Base-by-base conservation (phyloP, 2,797 vertebrate species). In the Pithecia hirsuta region DNA sequence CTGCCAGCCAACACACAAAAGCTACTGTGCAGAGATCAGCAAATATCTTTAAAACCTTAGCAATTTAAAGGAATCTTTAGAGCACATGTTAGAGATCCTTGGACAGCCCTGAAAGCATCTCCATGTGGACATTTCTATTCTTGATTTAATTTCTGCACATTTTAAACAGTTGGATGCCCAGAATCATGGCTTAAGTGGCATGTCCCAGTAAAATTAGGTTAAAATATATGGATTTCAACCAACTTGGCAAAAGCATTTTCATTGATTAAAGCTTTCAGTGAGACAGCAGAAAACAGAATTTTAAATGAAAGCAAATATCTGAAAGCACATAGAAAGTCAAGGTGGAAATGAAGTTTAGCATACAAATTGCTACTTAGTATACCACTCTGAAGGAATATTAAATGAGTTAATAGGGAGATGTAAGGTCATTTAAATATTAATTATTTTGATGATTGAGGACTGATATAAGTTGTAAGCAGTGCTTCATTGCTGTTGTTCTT, bases 11-110 rank as follows among this genome's bases (percentile, higher is more conserved):
- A 93, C 70, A 97, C 44, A 57, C 74, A 95, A 96, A 98, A 96
- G 74, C 88, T 95, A 74, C 75, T 98, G 78, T 97, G 92, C 93
- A 89, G 67, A 94, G 72, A 94, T 97, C 78, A 97, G 90, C 78
- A 97, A 96, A 97, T 95, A 76, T 59, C 61, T 92, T 79, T 80
- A 46, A 89, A 96, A 97, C 57, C 64, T 89, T 44, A 59, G 84
- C 30, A 50, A 72, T 91, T 76, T 91, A 76, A 61, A 91, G 46
- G 61, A 64, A 41, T 2, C 46, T 91, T 96, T 55, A 50, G 39
- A 95, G 30, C 15, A 89, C 79, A 26, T 91, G 64, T 72, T 83
- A 90, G 4, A 83, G 44, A 94, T 82, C 41, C 11, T 79, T 92
- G 9, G 46, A 82, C 15, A 81, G 7, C 17, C 57, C n/a, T 24